Conservation (phyloP, 2,888 invertebrate species). For the Amphipyra tragopoginis region DNA sequence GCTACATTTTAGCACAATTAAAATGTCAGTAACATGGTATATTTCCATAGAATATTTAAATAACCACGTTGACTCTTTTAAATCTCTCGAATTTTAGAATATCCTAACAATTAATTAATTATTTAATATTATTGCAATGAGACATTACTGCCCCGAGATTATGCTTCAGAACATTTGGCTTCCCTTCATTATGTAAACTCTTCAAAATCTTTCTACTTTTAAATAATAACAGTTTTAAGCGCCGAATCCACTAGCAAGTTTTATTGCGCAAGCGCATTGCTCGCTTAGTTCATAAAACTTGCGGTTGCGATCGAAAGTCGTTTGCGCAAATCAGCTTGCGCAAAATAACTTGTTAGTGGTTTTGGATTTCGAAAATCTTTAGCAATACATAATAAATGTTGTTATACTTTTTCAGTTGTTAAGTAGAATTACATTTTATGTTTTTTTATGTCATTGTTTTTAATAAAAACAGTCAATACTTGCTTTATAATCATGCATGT, state of each 20-base stretch:
- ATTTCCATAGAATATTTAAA: constrained; percentile 18
- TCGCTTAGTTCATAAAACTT: no score
- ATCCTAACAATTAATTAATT: constrained; percentile 25
- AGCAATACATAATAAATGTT: constrained; percentile 12
- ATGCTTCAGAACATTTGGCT: constrained; percentile 53
- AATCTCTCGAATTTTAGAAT: constrained; percentile 34
- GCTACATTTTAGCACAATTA: constrained; percentile 7
- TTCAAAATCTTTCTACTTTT: constrained; percentile 1
- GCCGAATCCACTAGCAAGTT: background rate
- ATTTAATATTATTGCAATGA: constrained; percentile 47
- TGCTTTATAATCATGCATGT: constrained; percentile 13
- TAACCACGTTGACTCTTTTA: constrained; percentile 18
- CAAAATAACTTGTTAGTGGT: no score
- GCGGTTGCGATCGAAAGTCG: no score
- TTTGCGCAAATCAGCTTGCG: no score
- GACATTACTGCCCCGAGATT: constrained; percentile 58
- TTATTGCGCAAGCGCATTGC: no score
- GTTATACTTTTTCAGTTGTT: background rate
- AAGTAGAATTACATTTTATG: background rate
- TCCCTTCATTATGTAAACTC: constrained; percentile 64
- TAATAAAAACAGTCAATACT: background rate
- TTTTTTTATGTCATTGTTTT: background rate
- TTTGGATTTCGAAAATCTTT: background rate
- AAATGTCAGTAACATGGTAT: background rate
- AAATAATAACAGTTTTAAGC: background rate